Percentiles rank a stretch among this genome's conserved stretches.
phyloP scores from a whole-genome alignment of 2,797 vertebrate species.

The Halcyon badia region DNA sequence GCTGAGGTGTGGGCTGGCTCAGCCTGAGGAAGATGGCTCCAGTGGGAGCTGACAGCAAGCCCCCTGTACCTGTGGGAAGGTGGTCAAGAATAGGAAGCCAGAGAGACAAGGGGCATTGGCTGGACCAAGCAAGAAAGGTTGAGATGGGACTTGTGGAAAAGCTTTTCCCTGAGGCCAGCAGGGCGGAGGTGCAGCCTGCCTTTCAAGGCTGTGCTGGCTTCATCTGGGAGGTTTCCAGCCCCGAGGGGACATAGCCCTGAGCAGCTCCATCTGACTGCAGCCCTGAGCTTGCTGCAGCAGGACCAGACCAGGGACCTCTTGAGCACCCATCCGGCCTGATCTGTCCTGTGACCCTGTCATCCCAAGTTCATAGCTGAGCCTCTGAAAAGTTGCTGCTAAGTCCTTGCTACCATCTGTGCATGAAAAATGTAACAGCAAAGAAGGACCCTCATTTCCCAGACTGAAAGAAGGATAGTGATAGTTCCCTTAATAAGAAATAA shows the following conservation, averaged over 20 bases:
- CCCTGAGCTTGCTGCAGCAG: neutral
- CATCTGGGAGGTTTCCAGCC: neutral
- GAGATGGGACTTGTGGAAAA: neutral
- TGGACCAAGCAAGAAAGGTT: neutral
- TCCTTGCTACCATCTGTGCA: neutral
- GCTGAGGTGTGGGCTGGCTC: neutral
- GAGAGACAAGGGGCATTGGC: neutral
- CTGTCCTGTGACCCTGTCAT: accelerated
- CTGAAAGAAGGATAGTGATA: neutral
- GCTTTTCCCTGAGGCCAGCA: accelerated
- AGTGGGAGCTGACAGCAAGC: neutral
- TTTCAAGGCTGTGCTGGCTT: neutral
- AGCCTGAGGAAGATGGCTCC: too few relatives aligned
- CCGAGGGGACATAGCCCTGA: neutral
- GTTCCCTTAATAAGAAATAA: neutral
- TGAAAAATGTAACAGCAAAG: neutral
- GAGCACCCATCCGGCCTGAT: accelerated
- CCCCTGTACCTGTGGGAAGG: accelerated
- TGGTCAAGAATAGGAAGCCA: neutral
- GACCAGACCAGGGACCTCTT: neutral
- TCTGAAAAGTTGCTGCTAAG: neutral
- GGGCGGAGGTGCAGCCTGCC: neutral
- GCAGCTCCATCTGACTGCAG: neutral
- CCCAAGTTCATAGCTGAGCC: neutral
- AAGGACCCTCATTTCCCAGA: neutral